These are phyloP conservation scores for Apodemia mormo DNA, from an alignment of 2,888 invertebrate genomes.

Conservation along the genomic window DNA sequence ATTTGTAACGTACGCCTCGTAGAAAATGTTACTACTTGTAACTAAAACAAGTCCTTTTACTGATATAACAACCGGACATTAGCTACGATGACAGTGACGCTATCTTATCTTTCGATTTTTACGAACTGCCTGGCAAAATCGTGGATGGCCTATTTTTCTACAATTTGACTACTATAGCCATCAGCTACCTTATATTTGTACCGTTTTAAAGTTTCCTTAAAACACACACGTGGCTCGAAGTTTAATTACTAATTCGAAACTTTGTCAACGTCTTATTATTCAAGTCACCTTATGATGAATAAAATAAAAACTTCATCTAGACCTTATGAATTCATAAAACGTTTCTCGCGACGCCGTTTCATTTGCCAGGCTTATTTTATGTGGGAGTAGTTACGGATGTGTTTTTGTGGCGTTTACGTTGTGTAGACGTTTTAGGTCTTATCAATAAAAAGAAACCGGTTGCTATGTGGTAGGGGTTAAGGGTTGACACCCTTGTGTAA, in stretches of 20 bases:
- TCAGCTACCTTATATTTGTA: not conserved
- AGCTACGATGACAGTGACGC: too few species aligned
- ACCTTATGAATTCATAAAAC: slow-evolving; percentile 68
- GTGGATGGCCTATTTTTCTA: too few species aligned
- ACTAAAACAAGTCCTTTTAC: too few species aligned
- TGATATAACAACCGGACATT: too few species aligned
- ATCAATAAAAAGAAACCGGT: too few species aligned
- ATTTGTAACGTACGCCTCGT: too few species aligned
- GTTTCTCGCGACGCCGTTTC: slow-evolving; percentile 53
- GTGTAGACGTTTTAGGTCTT: not conserved
- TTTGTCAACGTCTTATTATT: slow-evolving; percentile 48
- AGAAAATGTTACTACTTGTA: too few species aligned
- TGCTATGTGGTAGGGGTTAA: too few species aligned
- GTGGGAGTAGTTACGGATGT: slow-evolving; percentile 41
- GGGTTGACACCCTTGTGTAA: too few species aligned
- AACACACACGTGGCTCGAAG: not conserved
- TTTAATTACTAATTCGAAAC: slow-evolving; percentile 25
- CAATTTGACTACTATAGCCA: too few species aligned
- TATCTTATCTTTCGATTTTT: too few species aligned
- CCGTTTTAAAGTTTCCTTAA: not conserved
- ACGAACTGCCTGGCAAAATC: too few species aligned
- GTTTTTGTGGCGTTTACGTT: slow-evolving; percentile 23
- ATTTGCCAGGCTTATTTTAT: slow-evolving; percentile 58
- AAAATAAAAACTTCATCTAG: slow-evolving; percentile 63
- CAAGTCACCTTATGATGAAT: slow-evolving; percentile 56